Evolutionary conservation across 1,140 invertebrate genomes (phyloP), one percentile per base, ranked within the genome.

Genomic region (Drosophila fuyamai): DNA sequence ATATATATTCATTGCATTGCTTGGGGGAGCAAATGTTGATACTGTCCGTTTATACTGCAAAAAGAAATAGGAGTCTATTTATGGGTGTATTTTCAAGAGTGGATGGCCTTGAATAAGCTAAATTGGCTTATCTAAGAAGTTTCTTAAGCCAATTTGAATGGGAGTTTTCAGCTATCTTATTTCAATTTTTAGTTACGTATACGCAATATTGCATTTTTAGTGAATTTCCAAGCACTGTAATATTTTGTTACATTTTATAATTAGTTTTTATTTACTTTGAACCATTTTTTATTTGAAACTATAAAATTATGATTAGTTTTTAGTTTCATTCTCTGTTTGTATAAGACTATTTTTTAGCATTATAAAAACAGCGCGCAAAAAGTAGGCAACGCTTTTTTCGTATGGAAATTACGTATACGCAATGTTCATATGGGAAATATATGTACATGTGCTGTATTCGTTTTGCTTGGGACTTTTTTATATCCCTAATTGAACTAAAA

Each of bases 1-100:
- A 60, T 61, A 38, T 35, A 38, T 65, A 43, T 67, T 65, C 65
- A 68, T 65, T 66, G 60, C 60, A 53, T 62, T 59, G 55, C 23
- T 23, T 38, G 23, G 46, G 14, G 35, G 12, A 23, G 47, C 29
- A 13, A 66, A 68, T 53, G 65, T 68, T 68, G 60, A 68, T 68
- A 65, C 38, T 68, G 61, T 38, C 38, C 63, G 65, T 65, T 68
- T 44, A 65, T 65, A 43, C 59, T 44, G 18, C 38, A 59, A 41
- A 63, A 50, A 62, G 16, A 50, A 40, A 40, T 41, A n/a, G 36
- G 5, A 16, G n/a, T 43, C 16, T 14, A 7, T 48, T 14, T 35
- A 9, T 56, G 12, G 53, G 27, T 41, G 16, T 56, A 13, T 54
- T 27, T 51, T 16, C 18, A 35, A 48, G 38, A 32, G 29, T 32